These are phyloP conservation scores for Mesoligia furuncula DNA, from an alignment of 2,888 invertebrate genomes.

Conservation along the genomic window DNA sequence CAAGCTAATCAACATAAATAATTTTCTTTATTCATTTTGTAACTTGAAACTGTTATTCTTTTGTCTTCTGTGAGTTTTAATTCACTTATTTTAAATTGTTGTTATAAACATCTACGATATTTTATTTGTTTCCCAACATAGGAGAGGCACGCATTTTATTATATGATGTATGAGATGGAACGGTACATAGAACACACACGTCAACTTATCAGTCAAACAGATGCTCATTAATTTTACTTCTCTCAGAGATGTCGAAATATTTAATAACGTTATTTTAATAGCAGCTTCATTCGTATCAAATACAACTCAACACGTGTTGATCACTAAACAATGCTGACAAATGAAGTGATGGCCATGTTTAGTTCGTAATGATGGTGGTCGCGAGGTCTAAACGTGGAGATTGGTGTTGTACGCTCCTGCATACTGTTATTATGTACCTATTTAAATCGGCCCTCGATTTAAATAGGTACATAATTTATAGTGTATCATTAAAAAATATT, in stretches of 20 bases:
- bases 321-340: conserved; percentile 26
- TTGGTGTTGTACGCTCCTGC: neutral
- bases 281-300: conserved; percentile 3
- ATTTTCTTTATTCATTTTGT: neutral
- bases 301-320: conserved; percentile 15
- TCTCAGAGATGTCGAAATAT: neutral
- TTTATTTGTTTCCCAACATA: neutral
- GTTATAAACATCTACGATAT: neutral
- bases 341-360: conserved; percentile 17
- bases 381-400: neutral
- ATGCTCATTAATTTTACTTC: conserved; percentile 15
- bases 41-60: neutral
- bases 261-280: conserved; percentile 9
- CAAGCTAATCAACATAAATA: neutral
- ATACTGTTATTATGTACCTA: neutral
- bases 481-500: neutral
- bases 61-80: neutral
- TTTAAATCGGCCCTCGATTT: neutral
- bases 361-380: neutral
- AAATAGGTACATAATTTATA: too few species aligned
- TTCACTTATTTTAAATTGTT: neutral
- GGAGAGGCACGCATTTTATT: neutral
- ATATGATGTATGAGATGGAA: neutral
- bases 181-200: conserved; percentile 1
- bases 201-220: conserved; percentile 32